Conservation (phyloP, 2,888 invertebrate species). For the Clitarchus hookeri region DNA sequence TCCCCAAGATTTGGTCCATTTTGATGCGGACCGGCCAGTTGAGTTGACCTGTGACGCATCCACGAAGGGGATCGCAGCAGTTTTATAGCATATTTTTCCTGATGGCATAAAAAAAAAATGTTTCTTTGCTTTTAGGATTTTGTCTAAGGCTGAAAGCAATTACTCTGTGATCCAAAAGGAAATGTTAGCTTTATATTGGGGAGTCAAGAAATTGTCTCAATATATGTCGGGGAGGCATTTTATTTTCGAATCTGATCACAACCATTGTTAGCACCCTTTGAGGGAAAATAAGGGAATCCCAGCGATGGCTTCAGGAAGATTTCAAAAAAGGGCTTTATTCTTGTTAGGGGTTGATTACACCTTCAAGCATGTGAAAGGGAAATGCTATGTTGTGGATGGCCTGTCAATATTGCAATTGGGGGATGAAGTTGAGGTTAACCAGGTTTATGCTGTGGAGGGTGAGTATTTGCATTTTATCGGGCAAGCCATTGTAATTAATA, state of each 20-base stretch:
- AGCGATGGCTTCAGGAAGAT: slow-evolving; percentile 49
- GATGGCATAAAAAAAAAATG: slow-evolving; percentile 36
- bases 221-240: slow-evolving; percentile 50
- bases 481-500: no score
- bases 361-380: no score
- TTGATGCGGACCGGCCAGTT: slow-evolving; percentile 40
- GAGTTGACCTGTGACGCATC: slow-evolving; percentile 45
- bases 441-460: not conserved
- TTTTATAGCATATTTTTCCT: slow-evolving; percentile 32
- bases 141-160: no score
- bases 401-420: not conserved
- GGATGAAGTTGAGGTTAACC: not conserved
- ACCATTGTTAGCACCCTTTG: slow-evolving; percentile 48
- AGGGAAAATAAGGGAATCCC: slow-evolving; percentile 49
- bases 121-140: slow-evolving; percentile 30
- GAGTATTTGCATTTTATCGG: no score
- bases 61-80: slow-evolving; percentile 29
- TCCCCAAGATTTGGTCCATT: slow-evolving; percentile 43
- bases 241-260: slow-evolving; percentile 48
- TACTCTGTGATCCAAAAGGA: no score
- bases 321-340: slow-evolving; percentile 35
- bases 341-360: no score
- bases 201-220: slow-evolving; percentile 42
- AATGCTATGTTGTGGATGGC: slow-evolving; percentile 20
- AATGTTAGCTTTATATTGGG: no score